Evolutionary conservation across 2,797 vertebrate genomes (phyloP), one percentile per base, ranked within the genome.

Genomic region (Gymnocypris eckloni): DNA sequence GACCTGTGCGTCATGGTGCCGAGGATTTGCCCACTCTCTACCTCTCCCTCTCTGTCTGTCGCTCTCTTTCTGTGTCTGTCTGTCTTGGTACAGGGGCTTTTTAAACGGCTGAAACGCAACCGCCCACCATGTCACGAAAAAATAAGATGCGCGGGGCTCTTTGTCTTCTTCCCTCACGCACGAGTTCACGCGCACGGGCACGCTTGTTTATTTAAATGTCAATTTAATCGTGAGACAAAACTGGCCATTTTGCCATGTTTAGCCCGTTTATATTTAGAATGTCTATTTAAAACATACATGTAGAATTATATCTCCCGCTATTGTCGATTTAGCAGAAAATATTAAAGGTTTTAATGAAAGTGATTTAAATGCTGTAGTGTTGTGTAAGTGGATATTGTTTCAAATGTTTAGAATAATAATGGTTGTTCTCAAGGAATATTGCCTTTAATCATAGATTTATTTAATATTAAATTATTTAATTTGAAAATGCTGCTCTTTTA

Each of bases 91-190:
- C 45, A 33, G 15, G 64, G 72, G 33, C 61, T 79, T 79, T 85
- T 59, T 79, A 72, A 79, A 59, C 13, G 18, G 79, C 73, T 48
- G 11, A 75, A 86, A 82, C 77, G 72, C 86, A 84, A 76, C 86
- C 87, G 84, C 87, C 89, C 87, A 90, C 89, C 69, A 56, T 83
- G 85, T 87, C 89, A 90, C 89, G 87, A 90, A 76, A 87, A 41
- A 64, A 52, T 15, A 39, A 39, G 72, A 82, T 56, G 67, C 67
- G 72, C 70, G 66, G 59, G 80, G 4, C 50, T 81, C 78, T 81
- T 52, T 86, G 75, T 83, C 80, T 79, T 70, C 64, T 20, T n/a
- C 43, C 45, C 61, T 81, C 84, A 70, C 77, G 71, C 84, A 33
- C 41, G 64, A 76, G 43, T 61, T 61, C 69, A 16, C 25, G 56